Base-by-base conservation (phyloP, 2,113 vertebrate genomes). In the Fukomys damarensis region DNA sequence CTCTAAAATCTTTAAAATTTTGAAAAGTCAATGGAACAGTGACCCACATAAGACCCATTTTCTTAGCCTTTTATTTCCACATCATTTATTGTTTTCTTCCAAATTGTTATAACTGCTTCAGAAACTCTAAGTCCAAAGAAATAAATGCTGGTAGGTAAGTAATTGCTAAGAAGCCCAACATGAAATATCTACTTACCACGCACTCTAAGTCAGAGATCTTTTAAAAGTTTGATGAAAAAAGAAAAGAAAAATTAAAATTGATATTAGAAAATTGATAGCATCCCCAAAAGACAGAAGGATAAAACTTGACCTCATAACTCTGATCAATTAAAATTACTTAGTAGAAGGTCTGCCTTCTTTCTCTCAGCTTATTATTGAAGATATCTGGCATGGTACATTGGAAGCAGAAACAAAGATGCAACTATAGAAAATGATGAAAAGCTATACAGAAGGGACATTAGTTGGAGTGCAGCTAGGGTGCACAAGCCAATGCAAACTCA, bases 191-290 rank as follows among this genome's bases (percentile, higher is more conserved):
- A 79, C 17, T 72, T 43, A 65, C 1, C n/a, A 89, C 24, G 49
- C 28, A 77, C 19, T 79, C 46, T 79, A 79, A 79, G 17, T 80
- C 46, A 74, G 7, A 79, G 17, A 46, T 89, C 84, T 86, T 93
- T 72, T 68, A 65, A 86, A 95, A 92, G 30, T 66, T 32, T 89
- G 92, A 77, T 85, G 56, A 79, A 77, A 95, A 59, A 56, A 30
- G 14, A n/a, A 70, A 86, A 79, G 52, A 11, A 35, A 80, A 93
- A 17, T 43, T 70, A 80, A 65, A 26, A 20, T 7, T 54, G 12
- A 24, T 61, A 54, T 43, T 70, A 61, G 59, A 74, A 86, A 95
- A 52, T 66, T n/a, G 30, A 54, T 7, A 61, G 30, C 43, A 86
- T 63, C 11, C 38, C 52, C 38, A 68, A 65, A 66, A 86, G 65